phyloP scores from a whole-genome alignment of 1,140 invertebrate genomes.

The Zaprionus gabonicus region DNA sequence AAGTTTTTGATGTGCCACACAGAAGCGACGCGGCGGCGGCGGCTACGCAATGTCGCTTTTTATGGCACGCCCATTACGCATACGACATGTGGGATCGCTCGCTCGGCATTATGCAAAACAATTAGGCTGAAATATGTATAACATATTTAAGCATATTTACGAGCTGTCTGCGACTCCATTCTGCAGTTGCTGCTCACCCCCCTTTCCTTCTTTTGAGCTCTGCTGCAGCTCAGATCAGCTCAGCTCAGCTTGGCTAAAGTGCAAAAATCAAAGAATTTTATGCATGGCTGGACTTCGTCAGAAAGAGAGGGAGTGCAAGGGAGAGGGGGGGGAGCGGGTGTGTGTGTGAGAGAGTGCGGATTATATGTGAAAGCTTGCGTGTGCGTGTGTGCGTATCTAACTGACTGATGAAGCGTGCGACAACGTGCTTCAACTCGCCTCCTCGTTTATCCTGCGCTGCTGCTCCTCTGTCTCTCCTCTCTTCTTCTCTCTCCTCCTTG shows the following conservation, averaged over 20 bases:
- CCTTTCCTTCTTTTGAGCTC: too few species aligned
- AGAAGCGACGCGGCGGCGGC: slow-evolving; percentile 58
- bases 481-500: not conserved
- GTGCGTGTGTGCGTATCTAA: slow-evolving; percentile 37
- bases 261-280: slow-evolving; percentile 59
- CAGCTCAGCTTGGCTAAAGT: slow-evolving; percentile 36
- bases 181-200: not conserved
- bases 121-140: slow-evolving; percentile 39
- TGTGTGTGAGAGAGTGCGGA: slow-evolving; percentile 13
- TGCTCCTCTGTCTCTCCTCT: not conserved
- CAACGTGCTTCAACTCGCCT: not conserved
- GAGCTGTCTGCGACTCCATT: not conserved
- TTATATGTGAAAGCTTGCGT: slow-evolving; percentile 7
- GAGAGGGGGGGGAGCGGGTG: not conserved
- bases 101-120: slow-evolving; percentile 40
- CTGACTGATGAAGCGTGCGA: slow-evolving; percentile 60
- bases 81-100: slow-evolving; percentile 42
- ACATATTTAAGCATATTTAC: slow-evolving; percentile 39
- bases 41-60: not conserved
- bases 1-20: slow-evolving; percentile 64
- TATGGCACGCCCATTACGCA: slow-evolving; percentile 41
- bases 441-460: slow-evolving; percentile 2
- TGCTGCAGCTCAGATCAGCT: slow-evolving; percentile 13
- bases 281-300: slow-evolving; percentile 22
- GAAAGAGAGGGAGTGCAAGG: not conserved